Percentiles rank a stretch among this genome's conserved stretches.
Evolutionary conservation across 2,113 vertebrate species (phyloP).

Genomic region (Cyprinus carpio): DNA sequence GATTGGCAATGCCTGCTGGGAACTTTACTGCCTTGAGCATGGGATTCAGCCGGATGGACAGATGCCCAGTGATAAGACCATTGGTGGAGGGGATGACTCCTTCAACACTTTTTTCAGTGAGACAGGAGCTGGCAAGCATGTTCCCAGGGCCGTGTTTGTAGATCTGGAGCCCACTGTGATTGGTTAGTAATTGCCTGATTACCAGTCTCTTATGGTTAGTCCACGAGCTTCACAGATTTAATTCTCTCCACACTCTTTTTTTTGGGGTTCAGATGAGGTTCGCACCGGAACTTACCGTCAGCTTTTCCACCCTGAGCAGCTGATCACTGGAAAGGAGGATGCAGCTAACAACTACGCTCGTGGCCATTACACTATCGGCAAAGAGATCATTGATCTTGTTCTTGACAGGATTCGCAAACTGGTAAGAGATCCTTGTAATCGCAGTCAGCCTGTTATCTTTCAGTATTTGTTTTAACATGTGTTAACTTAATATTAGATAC

Average conservation of each 20-base stretch:
- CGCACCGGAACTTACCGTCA: constrained; percentile 74
- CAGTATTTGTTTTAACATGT: neutral
- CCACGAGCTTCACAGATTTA: neutral
- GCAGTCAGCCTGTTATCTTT: neutral
- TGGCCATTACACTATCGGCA: constrained; percentile 80
- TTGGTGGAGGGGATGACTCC: constrained; percentile 78
- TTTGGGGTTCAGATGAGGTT: constrained; percentile 71
- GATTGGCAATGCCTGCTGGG: too few relatives aligned
- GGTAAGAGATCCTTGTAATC: constrained; percentile 58
- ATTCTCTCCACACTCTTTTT: neutral
- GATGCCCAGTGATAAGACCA: constrained; percentile 65
- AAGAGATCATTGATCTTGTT: constrained; percentile 78
- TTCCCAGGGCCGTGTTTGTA: constrained; percentile 74
- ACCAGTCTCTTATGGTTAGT: constrained; percentile 10
- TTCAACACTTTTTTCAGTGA: constrained; percentile 82
- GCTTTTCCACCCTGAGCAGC: constrained; percentile 76
- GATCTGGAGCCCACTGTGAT: constrained; percentile 78
- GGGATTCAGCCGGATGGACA: too few relatives aligned
- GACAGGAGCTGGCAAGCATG: constrained; percentile 77
- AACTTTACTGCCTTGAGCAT: too few relatives aligned
- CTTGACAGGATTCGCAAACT: constrained; percentile 76
- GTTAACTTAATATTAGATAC: neutral
- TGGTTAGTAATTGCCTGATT: constrained; percentile 60
- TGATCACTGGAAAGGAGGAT: constrained; percentile 79
- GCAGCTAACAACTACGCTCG: constrained; percentile 79